Evolutionary conservation across 2,888 invertebrate genomes (phyloP).

Genomic region (Cremastinae sp.): DNA sequence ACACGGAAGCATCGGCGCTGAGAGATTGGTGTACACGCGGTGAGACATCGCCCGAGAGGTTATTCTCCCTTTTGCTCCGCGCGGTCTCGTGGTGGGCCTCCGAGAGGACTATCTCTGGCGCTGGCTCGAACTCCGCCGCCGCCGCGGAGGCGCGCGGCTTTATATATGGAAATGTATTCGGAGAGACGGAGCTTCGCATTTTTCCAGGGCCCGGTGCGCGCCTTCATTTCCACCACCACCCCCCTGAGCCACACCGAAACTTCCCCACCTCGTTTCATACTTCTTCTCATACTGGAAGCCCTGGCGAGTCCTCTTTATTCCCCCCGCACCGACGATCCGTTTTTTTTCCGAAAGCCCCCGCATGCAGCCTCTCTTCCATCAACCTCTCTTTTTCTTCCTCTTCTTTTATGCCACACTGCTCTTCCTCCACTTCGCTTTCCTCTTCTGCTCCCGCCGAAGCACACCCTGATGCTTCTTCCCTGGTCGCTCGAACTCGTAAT

Average conservation of each 20-base stretch:
- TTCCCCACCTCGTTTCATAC: conserved; percentile 61
- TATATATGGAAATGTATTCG: conserved; percentile 81
- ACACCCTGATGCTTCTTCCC: conserved; percentile 33
- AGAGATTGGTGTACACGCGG: conserved; percentile 38
- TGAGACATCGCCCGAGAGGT: conserved; percentile 25
- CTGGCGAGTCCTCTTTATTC: conserved; percentile 20
- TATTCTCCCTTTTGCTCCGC: conserved; percentile 30
- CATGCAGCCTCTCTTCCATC: conserved; percentile 43
- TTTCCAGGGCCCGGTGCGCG: conserved; percentile 75
- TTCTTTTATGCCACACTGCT: conserved; percentile 30
- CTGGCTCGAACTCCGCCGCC: conserved; percentile 66
- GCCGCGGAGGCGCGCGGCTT: conserved; percentile 70
- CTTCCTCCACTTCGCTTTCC: conserved; percentile 38
- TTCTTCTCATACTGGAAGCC: conserved; percentile 35
- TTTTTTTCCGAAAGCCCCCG: conserved; percentile 41
- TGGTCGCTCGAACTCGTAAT: conserved; percentile 42
- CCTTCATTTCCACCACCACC: conserved; percentile 72
- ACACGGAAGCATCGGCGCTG: conserved; percentile 34
- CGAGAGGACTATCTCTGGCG: conserved; percentile 48
- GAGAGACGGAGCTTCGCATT: conserved; percentile 79
- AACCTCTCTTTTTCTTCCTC: conserved; percentile 32
- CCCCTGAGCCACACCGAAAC: conserved; percentile 65
- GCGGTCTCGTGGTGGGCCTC: conserved; percentile 60
- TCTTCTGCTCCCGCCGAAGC: conserved; percentile 53
- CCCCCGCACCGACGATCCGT: conserved; percentile 17